These are phyloP conservation scores for Rotaria socialis DNA, from an alignment of 2,888 invertebrate genomes.

Conservation along the genomic window DNA sequence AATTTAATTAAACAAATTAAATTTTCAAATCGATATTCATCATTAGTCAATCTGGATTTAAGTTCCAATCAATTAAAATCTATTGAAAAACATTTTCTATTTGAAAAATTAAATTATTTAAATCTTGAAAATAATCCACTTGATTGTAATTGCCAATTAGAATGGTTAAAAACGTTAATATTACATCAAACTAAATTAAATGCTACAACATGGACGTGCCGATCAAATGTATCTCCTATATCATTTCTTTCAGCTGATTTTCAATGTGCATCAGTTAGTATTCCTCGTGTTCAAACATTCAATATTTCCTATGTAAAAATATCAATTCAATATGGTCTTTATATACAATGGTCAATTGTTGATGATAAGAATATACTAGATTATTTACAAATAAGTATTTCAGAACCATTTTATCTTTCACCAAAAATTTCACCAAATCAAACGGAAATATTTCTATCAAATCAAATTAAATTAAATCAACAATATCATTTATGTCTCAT, in stretches of 20 bases:
- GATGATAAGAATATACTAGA: neutral
- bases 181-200: neutral
- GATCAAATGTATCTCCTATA: too few relatives aligned
- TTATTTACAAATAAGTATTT: neutral
- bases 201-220: neutral
- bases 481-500: neutral
- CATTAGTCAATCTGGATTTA: neutral
- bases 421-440: neutral
- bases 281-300: neutral
- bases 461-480: neutral
- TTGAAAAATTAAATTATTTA: neutral
- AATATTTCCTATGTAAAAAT: neutral
- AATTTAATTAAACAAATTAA: slow-evolving; percentile 21
- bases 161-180: neutral
- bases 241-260: neutral
- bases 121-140: slow-evolving; percentile 22
- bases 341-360: neutral
- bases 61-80: neutral
- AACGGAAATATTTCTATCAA: neutral
- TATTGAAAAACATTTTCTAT: neutral
- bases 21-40: neutral
- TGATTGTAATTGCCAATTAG: slow-evolving; percentile 11
- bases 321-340: neutral
- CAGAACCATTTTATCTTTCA: neutral
- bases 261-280: neutral